Conservation (phyloP, 2,888 invertebrate genomes). For the Aproaerema taeniolella region DNA sequence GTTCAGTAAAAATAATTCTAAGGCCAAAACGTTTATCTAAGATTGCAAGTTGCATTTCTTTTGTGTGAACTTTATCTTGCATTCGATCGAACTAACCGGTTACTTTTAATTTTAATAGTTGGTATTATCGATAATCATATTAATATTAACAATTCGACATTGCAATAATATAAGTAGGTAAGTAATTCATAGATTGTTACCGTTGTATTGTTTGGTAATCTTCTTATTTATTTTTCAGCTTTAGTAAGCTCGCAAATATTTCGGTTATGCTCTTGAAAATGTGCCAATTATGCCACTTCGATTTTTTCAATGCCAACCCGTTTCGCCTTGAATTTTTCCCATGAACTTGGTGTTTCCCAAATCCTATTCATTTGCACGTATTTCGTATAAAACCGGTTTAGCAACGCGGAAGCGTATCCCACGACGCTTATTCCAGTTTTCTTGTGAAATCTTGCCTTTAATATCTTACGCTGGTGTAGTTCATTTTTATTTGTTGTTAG, state of each 20-base stretch:
- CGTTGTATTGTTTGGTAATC: no score
- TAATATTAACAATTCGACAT: neutral
- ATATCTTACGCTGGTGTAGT: conserved; percentile 10
- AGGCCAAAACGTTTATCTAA: conserved; percentile 37
- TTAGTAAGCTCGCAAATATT: no score
- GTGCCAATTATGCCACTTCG: no score
- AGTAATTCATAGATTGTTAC: no score
- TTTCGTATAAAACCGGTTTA: conserved; percentile 47
- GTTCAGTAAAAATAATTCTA: conserved; percentile 37
- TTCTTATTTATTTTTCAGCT: no score
- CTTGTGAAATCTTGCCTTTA: conserved; percentile 33
- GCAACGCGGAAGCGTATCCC: conserved; percentile 58
- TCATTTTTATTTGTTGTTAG: conserved; percentile 20
- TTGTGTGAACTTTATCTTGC: neutral
- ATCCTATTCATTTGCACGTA: conserved; percentile 19
- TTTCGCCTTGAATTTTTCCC: conserved; percentile 19
- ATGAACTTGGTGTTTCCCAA: conserved; percentile 23
- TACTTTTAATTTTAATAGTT: neutral
- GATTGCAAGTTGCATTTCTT: conserved; percentile 20
- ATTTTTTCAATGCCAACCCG: conserved; percentile 1
- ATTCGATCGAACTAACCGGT: conserved; percentile 1
- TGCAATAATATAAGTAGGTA: no score
- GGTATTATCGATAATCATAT: conserved; percentile 4
- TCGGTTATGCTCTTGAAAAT: no score
- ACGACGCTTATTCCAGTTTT: conserved; percentile 57